Evolutionary conservation across 1,140 invertebrate species (phyloP).

Genomic region (Eueides isabella): DNA sequence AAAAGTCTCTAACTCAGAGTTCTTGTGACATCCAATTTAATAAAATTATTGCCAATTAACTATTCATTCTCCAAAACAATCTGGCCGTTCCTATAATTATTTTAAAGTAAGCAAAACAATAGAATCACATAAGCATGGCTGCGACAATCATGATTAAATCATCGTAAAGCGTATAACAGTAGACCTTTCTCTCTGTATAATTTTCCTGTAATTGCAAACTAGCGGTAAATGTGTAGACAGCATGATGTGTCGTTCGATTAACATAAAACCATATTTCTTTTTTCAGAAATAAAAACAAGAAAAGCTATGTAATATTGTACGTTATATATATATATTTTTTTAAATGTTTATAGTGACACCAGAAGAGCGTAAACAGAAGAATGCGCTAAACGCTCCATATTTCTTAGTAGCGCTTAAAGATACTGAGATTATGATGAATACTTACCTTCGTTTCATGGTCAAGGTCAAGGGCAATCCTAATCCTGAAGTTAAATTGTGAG

Average conservation of each 20-base stretch:
- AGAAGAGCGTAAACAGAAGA: constrained; percentile 87
- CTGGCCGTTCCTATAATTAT: neutral
- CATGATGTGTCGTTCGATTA: constrained; percentile 31
- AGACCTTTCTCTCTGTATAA: constrained; percentile 58
- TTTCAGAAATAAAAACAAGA: neutral
- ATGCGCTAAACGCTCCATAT: constrained; percentile 88
- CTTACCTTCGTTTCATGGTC: constrained; percentile 94
- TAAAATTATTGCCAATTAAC: no score
- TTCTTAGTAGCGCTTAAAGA: constrained; percentile 93
- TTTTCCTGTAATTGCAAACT: constrained; percentile 63
- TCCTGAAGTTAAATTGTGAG: constrained; percentile 93
- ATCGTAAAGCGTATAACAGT: constrained; percentile 73
- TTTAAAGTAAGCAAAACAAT: constrained; percentile 1
- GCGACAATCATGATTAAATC: constrained; percentile 66
- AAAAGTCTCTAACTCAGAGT: no score
- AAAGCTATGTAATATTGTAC: neutral
- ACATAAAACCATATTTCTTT: neutral
- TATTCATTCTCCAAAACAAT: neutral
- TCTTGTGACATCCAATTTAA: no score
- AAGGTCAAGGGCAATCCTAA: constrained; percentile 94
- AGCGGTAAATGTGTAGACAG: constrained; percentile 40
- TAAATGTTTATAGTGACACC: constrained; percentile 83
- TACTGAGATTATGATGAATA: constrained; percentile 93
- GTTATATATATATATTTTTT: neutral
- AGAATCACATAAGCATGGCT: constrained; percentile 51